Evolutionary conservation across 2,797 vertebrate species (phyloP), one percentile per base, ranked within the genome.

Genomic region (Erethizon dorsatum): DNA sequence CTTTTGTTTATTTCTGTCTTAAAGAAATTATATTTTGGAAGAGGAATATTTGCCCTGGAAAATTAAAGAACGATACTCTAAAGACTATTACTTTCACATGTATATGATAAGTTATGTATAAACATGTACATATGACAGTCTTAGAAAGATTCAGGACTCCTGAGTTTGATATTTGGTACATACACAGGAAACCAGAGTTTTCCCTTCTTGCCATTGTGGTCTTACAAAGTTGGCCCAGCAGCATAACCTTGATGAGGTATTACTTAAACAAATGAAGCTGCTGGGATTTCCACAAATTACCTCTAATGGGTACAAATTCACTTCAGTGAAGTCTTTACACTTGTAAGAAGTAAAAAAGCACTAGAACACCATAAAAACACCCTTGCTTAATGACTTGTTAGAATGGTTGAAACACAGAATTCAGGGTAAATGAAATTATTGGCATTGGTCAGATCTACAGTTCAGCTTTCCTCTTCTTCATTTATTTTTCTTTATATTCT

Each of bases 401-500:
- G 3, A 82, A 28, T 24, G 33, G 77, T 1, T 54, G 45, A 86
- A 90, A 88, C 26, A 56, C 57, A 12, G 0, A 56, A 6, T 14
- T 47, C 33, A 24, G 31, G 33, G 12, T 52, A 78, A 61, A 77
- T 61, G 41, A 41, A 77, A 65, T 52, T 84, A 47, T 18, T 82
- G 77, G 47, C 37, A 85, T 71, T 79, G 52, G 61, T 94, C 17
- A n/a, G 47, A 73, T 83, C 93, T 85, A 7, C 28, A 61, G 56
- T 73, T 89, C 28, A 31, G 56, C 20, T 86, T 80, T 84, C 54
- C 37, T 67, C 67, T 89, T 78, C 54, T 37, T 92, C 33, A 73
- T 82, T 92, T 92, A 47, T 82, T 83, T 96, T 93, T 57, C 85
- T 83, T 84, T 88, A 10, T 14, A 2, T 47, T 63, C 90, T 88